phyloP scores from a whole-genome alignment of 2,888 invertebrate species.

The Micoletzkya japonica region DNA sequence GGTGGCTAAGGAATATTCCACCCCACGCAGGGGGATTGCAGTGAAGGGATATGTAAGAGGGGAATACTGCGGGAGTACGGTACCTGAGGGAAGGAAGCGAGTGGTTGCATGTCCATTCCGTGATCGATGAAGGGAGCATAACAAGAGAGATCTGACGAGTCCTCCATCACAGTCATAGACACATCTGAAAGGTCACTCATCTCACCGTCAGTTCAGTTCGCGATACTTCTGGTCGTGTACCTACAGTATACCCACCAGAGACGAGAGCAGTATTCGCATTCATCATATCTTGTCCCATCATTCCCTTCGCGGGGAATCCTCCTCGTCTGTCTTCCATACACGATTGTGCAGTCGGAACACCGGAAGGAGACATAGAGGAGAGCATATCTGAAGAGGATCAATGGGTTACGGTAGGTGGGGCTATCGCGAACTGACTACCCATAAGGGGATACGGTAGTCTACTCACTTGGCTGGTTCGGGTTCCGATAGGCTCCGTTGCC shows the following conservation, averaged over 20 bases:
- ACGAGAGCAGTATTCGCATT: background rate
- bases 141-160: background rate
- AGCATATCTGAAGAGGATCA: conserved; percentile 14
- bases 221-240: too few relatives aligned
- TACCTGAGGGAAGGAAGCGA: background rate
- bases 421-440: too few relatives aligned
- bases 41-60: too few relatives aligned
- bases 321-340: background rate
- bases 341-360: conserved; percentile 13
- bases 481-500: too few relatives aligned
- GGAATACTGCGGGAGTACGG: too few relatives aligned
- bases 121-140: conserved; percentile 22
- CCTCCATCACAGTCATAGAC: too few relatives aligned
- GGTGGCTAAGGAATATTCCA: too few relatives aligned
- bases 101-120: background rate
- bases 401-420: too few relatives aligned
- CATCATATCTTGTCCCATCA: background rate
- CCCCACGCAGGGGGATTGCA: too few relatives aligned
- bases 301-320: background rate
- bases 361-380: conserved; percentile 26
- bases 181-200: too few relatives aligned
- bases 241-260: background rate
- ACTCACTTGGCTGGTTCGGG: background rate
- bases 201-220: too few relatives aligned
- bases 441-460: too few relatives aligned